Base-by-base conservation (phyloP, 2,113 vertebrate genomes). In the Poecile atricapillus region DNA sequence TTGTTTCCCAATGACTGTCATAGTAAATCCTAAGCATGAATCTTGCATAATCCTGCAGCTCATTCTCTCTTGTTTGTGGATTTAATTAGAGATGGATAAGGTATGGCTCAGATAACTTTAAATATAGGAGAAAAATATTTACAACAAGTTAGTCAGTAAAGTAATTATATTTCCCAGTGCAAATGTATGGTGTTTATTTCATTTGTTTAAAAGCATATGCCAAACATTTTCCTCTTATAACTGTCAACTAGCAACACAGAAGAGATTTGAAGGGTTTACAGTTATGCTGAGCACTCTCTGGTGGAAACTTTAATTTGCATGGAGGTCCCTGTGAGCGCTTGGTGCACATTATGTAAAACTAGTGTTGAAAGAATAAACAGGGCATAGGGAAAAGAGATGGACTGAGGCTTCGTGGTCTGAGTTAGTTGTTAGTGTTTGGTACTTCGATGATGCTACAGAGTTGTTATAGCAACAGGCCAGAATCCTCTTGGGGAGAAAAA, bases 401-500 rank as follows among this genome's bases (percentile, higher is more conserved):
- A 70, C 56, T 68, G 47, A 91, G 12, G 37, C 50, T 75, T 64
- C 1, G 1, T 9, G 30, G 27, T 56, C 60, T 52, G 62, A 41
- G 16, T 81, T 78, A 84, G 64, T 10, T 63, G 13, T 46, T 83
- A 65, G 35, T 75, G 17, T 69, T 64, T 91, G 41, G 31, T 75
- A 71, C 55, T 37, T 33, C 28, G 39, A 63, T 30, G 55, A 59
- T 41, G 47, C 56, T 64, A 83, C 1, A 0, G 28, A 75, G 76
- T 81, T 92, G 76, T 90, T 92, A 88, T 24, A 90, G 86, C 67
- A 96, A 95, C 16, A 30, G 43, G 59, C 15, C 37, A 90, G 47
- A 86, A 80, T 5, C 2, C 7, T 81, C 47, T 6, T 30, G 25
- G 5, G 13, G 7, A 53, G 18, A 14, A 55, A 68, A 77, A 64